Conservation (phyloP, 1,140 invertebrate genomes). For the Platorchestia sp. region DNA sequence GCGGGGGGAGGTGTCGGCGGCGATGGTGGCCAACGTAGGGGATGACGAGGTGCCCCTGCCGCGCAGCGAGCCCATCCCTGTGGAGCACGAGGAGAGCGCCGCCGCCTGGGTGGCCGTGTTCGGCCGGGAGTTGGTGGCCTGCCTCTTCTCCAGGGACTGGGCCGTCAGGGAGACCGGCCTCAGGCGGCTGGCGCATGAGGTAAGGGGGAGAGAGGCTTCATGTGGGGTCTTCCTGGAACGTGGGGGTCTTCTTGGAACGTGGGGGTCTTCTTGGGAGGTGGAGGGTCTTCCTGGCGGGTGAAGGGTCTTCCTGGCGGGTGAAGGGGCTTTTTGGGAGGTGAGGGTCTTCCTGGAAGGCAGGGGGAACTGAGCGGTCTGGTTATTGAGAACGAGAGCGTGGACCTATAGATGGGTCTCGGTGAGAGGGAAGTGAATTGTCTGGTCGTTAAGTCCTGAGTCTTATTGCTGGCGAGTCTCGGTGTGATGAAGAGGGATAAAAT, state of each 20-base stretch:
- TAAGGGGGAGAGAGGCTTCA: slow-evolving; percentile 33
- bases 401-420: too few relatives aligned
- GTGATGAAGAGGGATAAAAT: too few relatives aligned
- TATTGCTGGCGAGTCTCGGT: too few relatives aligned
- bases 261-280: not conserved
- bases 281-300: not conserved
- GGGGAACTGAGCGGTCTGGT: too few relatives aligned
- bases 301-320: not conserved
- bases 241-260: too few relatives aligned
- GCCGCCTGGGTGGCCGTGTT: slow-evolving; percentile 72
- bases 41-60: slow-evolving; percentile 68
- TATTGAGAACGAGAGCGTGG: too few relatives aligned
- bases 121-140: slow-evolving; percentile 71
- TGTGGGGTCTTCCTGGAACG: too few relatives aligned
- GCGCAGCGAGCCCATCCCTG: slow-evolving; percentile 71
- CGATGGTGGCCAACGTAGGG: slow-evolving; percentile 60
- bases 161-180: slow-evolving; percentile 72
- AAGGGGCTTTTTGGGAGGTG: not conserved
- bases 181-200: slow-evolving; percentile 70
- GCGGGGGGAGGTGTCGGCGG: slow-evolving; percentile 68
- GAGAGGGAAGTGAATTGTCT: too few relatives aligned
- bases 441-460: too few relatives aligned
- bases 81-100: slow-evolving; percentile 70
- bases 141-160: slow-evolving; percentile 73
- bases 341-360: too few relatives aligned